Evolutionary conservation across 2,797 vertebrate species (phyloP).

Genomic region (Bryconaethiops microstoma): DNA sequence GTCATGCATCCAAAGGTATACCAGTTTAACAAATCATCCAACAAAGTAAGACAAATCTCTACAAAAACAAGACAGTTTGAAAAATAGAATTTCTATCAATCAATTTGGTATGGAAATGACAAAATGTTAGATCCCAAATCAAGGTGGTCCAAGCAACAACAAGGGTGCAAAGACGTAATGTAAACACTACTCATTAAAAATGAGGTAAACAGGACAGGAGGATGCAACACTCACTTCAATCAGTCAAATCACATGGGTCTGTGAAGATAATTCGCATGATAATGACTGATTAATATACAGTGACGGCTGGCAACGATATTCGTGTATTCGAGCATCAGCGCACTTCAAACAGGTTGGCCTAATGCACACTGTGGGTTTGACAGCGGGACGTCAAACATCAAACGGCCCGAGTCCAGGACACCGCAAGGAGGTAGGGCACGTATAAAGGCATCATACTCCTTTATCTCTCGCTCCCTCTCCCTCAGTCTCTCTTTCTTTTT

Average conservation of each 20-base stretch:
- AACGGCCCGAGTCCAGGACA: conserved; percentile 46
- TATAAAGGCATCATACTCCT: conserved; percentile 47
- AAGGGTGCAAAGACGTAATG: background rate
- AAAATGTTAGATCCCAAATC: no score
- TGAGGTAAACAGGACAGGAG: background rate
- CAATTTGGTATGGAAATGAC: no score
- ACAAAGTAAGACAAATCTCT: background rate
- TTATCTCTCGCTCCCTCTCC: conserved; percentile 35
- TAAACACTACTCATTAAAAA: background rate
- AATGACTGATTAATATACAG: background rate
- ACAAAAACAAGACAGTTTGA: background rate
- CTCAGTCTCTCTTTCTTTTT: conserved; percentile 1
- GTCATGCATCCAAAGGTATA: no score
- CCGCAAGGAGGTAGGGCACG: conserved; percentile 37
- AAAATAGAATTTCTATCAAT: no score
- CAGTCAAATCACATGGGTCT: background rate
- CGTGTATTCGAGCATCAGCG: background rate
- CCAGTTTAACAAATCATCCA: background rate
- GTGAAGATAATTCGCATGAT: background rate
- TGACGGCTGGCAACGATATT: background rate
- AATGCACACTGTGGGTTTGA: conserved; percentile 35
- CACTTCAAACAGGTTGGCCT: conserved; percentile 3
- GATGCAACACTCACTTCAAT: background rate
- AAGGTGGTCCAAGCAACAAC: background rate
- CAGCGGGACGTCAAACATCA: conserved; percentile 51